These are phyloP conservation scores for Buteo buteo DNA, from an alignment of 2,113 vertebrate genomes.

Conservation along the genomic window DNA sequence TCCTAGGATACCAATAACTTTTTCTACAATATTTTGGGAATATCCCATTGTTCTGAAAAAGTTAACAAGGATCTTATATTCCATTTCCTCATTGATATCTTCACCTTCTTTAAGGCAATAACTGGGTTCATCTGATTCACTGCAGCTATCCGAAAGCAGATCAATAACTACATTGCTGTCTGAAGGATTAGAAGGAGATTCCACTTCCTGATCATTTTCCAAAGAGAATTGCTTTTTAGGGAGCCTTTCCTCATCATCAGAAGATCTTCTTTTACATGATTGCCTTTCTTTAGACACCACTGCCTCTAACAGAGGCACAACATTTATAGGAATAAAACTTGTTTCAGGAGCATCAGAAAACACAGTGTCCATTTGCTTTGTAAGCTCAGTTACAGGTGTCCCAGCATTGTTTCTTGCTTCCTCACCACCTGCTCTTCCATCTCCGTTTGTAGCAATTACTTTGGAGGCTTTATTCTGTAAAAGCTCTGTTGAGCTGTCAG, in stretches of 20 bases:
- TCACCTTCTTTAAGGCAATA: conserved; percentile 67
- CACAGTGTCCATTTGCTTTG: conserved; percentile 85
- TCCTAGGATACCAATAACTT: conserved; percentile 84
- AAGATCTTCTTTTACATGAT: conserved; percentile 89
- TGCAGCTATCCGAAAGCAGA: conserved; percentile 29
- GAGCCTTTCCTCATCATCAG: conserved; percentile 87
- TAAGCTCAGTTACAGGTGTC: conserved; percentile 91
- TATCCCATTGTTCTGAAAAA: conserved; percentile 99
- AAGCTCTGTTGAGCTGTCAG: not conserved
- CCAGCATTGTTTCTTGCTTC: conserved; percentile 84
- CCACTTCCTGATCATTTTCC: conserved; percentile 70
- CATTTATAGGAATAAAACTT: conserved; percentile 57
- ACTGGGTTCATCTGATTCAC: conserved; percentile 21
- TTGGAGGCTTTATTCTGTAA: not conserved
- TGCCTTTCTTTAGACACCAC: conserved; percentile 76
- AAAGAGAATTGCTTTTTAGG: conserved; percentile 92
- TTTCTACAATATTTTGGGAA: conserved; percentile 88
- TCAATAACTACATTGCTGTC: conserved; percentile 40
- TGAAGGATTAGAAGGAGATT: not conserved
- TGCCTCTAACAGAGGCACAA: not conserved
- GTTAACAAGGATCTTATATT: conserved; percentile 93
- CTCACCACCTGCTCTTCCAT: conserved; percentile 39
- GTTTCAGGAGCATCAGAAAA: conserved; percentile 76
- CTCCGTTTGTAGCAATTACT: not conserved
- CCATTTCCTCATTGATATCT: conserved; percentile 86